Evolutionary conservation across 1,140 invertebrate genomes (phyloP).

Genomic region (Drosophila neocordata): DNA sequence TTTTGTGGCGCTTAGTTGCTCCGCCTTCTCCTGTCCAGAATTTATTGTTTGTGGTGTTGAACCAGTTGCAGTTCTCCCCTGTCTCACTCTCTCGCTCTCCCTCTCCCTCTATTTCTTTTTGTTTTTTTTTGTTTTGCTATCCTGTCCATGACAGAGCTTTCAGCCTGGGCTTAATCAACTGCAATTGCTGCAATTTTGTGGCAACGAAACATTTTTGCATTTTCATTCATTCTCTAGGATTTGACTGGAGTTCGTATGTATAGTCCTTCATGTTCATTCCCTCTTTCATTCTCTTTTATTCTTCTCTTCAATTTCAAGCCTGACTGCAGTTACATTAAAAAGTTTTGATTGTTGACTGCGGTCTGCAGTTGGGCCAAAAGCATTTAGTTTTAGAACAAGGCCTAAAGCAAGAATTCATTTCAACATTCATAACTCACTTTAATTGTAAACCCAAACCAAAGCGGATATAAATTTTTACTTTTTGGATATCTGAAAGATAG

Average conservation of each 20-base stretch:
- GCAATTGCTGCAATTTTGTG: slow-evolving; percentile 72
- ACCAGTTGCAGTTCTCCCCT: slow-evolving; percentile 48
- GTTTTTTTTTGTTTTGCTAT: slow-evolving; percentile 19
- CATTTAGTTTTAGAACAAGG: slow-evolving; percentile 1
- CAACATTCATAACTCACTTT: background rate
- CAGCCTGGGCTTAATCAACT: slow-evolving; percentile 69
- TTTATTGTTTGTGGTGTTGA: slow-evolving; percentile 73
- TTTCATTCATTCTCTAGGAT: slow-evolving; percentile 47
- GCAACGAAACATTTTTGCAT: slow-evolving; percentile 55
- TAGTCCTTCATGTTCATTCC: background rate
- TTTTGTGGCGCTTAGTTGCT: slow-evolving; percentile 72
- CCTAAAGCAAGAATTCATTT: slow-evolving; percentile 1
- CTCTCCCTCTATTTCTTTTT: background rate
- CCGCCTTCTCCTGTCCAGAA: slow-evolving; percentile 41
- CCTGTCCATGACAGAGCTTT: slow-evolving; percentile 15
- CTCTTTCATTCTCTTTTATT: background rate
- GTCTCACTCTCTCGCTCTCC: background rate
- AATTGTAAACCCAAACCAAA: background rate
- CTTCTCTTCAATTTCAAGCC: slow-evolving; percentile 54
- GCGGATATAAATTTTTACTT: background rate
- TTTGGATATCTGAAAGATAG: background rate
- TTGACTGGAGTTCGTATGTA: slow-evolving; percentile 9
- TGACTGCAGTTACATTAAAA: slow-evolving; percentile 68
- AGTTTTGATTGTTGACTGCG: slow-evolving; percentile 71
- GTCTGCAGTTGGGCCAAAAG: slow-evolving; percentile 17